Base-by-base conservation (phyloP, 2,888 invertebrate genomes). In the Lycaena phlaeas region DNA sequence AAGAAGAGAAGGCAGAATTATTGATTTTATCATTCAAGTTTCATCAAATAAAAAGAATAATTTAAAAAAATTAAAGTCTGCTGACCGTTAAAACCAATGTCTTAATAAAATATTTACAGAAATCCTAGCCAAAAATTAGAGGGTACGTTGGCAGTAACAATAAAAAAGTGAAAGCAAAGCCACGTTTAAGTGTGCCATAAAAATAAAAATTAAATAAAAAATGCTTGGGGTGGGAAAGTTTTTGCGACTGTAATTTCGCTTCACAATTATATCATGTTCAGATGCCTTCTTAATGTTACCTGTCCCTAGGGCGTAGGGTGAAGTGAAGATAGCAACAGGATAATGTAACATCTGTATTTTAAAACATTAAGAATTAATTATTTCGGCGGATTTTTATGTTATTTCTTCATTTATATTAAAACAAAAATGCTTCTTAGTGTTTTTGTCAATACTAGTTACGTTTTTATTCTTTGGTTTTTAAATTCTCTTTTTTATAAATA, bases 161-260 rank as follows among this genome's bases (percentile, higher is more conserved):
- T 79, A 81, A 82, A 81, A n/a, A 81, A 75, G 66, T 70, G 72
- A 81, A 81, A 82, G 81, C 81, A 81, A 81, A 82, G 75, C 79
- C 76, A 64, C 72, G 78, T 79, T 76, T 81, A 78, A 82, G 77
- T 69, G 74, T 78, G 76, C 75, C 84, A 68, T 84, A 84, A 84
- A 82, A 81, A 77, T 79, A 79, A 82, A 79, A 82, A 82, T 79
- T 76, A 81, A 81, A 81, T 77, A 81, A 82, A 79, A 79, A 77
- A 74, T 68, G 66, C 69, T 70, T 58, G 67, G 82, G 82, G 78
- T 68, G 74, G 67, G 73, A 77, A 79, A 81, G 68, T 77, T 79
- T 72, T 52, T 27, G 70, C 62, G 69, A 64, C 62, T 66, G 69
- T 75, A 71, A 74, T 74, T 72, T 62, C 61, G 60, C 62, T 62